Evolutionary conservation across 2,113 vertebrate genomes (phyloP), one percentile per base, ranked within the genome.

Genomic region (Rhea pennata): DNA sequence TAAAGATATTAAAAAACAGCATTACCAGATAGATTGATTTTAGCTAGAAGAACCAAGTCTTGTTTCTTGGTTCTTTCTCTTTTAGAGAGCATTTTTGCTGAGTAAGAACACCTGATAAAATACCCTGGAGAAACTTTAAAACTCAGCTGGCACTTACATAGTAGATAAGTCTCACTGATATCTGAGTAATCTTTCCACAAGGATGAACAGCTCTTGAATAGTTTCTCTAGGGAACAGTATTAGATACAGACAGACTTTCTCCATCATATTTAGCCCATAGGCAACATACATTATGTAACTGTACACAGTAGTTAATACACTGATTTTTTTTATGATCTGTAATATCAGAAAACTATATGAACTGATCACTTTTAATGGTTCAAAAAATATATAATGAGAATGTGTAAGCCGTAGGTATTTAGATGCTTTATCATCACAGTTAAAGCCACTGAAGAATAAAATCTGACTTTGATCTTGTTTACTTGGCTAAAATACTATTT

Each of bases 41-140:
- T 78, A 82, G 83, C 36, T 8, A 7, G 59, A 79, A 42, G 50
- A 75, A 69, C 29, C 23, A 79, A 89, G 27, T 3, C 26, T 72
- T 87, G 9, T 89, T 91, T 95, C 75, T 90, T 12, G 1, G 20
- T n/a, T 79, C 58, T 96, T 93, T 91, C 81, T 65, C 69, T 94
- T 87, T 92, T 94, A 82, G 46, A 92, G 62, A 73, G 46, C 84
- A 64, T 50, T 56, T 84, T n/a, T 95, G 85, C 88, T 95, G 84
- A 96, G 86, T 90, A 92, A 94, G 93, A 96, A 88, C 73, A 95
- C 91, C 95, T 96, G 97, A 97, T 96, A 97, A 98, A 97, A 97
- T 96, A 82, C 97, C 95, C 96, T 84, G 78, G 91, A 96, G 96
- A 90, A 97, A 88, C 94, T 96, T 97, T 97, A 96, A 96, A 98